Evolutionary conservation across 2,113 vertebrate species (phyloP), one percentile per base, ranked within the genome.

Genomic region (Brienomyrus brachyistius): DNA sequence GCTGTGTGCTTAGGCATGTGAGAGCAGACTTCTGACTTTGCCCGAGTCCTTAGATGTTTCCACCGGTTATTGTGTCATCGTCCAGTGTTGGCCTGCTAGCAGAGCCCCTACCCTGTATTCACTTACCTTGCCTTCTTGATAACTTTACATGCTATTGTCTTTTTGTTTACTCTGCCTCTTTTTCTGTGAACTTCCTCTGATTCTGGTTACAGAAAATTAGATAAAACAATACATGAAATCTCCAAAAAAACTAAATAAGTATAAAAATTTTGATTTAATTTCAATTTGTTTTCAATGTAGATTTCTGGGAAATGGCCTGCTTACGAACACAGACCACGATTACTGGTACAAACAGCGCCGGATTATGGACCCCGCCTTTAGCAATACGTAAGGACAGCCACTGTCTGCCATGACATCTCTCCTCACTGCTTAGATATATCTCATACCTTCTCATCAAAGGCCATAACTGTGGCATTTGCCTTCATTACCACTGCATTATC

Each of bases 321-420:
- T n/a, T n/a, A n/a, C n/a, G n/a, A n/a, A n/a, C n/a, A n/a, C n/a
- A n/a, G n/a, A n/a, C n/a, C n/a, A n/a, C n/a, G n/a, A n/a, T n/a
- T n/a, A n/a, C n/a, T 99, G 98, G 98, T 96, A 94, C 91, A 98
- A 96, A 88, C 98, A 99, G 91, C 94, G 98, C 2, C 94, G 94
- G 9, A 95, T 98, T 90, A 97, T 99, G 95, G 98, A 98, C 91
- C 95, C 97, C 3, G 97, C 97, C 0, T 98, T 99, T 90, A 98
- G 96, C 92, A 96, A 96, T 90, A 92, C 92, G 97, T 98, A 93
- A 96, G 96, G 83, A 4, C 70, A n/a, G 19, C 47, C 1, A 1
- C 54, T 5, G 47, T 52, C 27, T 80, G 31, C 9, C 47, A 40
- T 21, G 54, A 1, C 31, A 59, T 43, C 54, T 11, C 31, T 35